Percentiles rank a stretch among this genome's conserved stretches.
Conservation (phyloP, 2,113 vertebrate species). For the Ceyx cyanopectus region DNA sequence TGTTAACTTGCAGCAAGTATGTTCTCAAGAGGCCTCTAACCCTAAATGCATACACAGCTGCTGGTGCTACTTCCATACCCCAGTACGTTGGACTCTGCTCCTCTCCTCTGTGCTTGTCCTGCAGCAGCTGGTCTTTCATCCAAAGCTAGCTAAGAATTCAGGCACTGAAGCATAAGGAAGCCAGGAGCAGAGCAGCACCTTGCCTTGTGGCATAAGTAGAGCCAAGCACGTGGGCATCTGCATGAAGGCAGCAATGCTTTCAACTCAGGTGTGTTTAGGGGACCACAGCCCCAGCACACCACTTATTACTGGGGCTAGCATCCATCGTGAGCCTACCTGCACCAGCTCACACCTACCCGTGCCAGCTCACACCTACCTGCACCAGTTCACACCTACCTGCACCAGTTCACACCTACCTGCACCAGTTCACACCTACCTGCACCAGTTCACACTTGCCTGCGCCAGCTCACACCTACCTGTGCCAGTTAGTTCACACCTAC, state of each 20-base stretch:
- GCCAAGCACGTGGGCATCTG: not conserved
- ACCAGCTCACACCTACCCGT: too few species aligned
- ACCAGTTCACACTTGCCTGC: too few species aligned
- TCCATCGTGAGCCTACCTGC: not conserved
- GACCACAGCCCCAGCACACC: not conserved
- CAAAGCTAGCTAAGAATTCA: not conserved
- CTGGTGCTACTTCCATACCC: not conserved
- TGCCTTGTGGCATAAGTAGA: not conserved
- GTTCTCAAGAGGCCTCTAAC: not conserved
- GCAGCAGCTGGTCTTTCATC: not conserved
- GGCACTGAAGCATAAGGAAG: not conserved
- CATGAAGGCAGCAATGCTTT: not conserved
- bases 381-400: too few species aligned
- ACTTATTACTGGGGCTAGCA: not conserved
- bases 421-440: too few species aligned
- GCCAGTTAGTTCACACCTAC: too few species aligned
- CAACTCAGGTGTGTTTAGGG: not conserved
- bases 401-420: too few species aligned
- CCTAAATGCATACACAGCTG: not conserved
- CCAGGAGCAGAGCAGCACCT: not conserved
- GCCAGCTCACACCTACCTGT: too few species aligned
- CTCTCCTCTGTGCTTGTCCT: not conserved
- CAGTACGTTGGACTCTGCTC: not conserved
- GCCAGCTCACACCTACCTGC: too few species aligned
- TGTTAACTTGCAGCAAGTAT: not conserved